Base-by-base conservation (phyloP, 2,797 vertebrate species). In the Poeciliopsis gracilis region DNA sequence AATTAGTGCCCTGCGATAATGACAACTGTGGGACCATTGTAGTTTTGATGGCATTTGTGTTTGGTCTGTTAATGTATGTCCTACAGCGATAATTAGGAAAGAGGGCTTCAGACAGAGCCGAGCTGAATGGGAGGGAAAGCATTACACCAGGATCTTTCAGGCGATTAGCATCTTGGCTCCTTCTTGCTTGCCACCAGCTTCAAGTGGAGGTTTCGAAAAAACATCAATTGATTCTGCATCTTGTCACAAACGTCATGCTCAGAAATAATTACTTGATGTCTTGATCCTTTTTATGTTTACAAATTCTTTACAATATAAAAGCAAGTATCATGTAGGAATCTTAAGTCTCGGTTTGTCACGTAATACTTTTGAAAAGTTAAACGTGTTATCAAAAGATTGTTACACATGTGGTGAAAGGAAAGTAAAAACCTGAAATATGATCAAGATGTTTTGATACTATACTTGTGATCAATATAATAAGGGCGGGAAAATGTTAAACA, bases 121-220 rank as follows among this genome's bases (percentile, higher is more conserved):
- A 33, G 78, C 87, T 88, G 93, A 94, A 93, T 90, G 84, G 88
- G 84, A 90, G 88, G 86, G 90, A 83, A 88, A 88, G 84, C 90
- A 88, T 93, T 93, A 91, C 90, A 90, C 89, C 90, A 85, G 85
- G 91, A 92, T 93, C 94, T 89, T 95, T 94, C 86, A 25, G 80
- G 76, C 88, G 93, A 95, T 93, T 93, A 90, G 82, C 90, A 95
- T 93, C 92, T 94, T 89, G 67, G 84, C 84, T 90, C 86, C 67
- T 77, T 86, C 90, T 93, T 77, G 84, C 77, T 86, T 74, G 80
- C 86, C 86, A 84, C 81, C 77, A 82, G 89, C 90, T 93, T 94
- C 90, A 94, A 95, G 93, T 94, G 93, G 94, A 82, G 92, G 92
- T 94, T 95, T 93, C 94, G 87, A 94, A 94, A 90, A 90, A 88